These are phyloP conservation scores for Antheraea assamensis DNA, from an alignment of 2,888 invertebrate species.

Conservation along the genomic window DNA sequence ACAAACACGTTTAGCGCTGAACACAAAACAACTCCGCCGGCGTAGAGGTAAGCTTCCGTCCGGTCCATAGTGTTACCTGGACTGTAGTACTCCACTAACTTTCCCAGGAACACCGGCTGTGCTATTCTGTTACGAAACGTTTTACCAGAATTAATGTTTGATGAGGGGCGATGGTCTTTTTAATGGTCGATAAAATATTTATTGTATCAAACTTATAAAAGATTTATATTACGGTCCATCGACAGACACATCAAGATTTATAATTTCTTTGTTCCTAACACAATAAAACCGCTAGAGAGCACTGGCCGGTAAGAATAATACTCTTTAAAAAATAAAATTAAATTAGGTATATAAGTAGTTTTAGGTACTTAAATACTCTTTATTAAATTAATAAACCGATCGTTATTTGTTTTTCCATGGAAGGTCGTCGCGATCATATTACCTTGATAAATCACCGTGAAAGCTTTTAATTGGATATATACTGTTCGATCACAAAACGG, in stretches of 20 bases:
- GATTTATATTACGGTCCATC: neutral
- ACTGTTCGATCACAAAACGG: too few species aligned
- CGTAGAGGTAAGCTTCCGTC: slow-evolving; percentile 88
- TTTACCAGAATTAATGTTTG: neutral
- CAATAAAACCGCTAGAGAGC: neutral
- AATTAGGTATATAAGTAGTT: neutral
- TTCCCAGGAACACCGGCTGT: slow-evolving; percentile 85
- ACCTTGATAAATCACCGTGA: too few species aligned
- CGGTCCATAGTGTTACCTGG: slow-evolving; percentile 57
- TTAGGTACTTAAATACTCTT: too few species aligned
- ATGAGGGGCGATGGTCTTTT: too few species aligned
- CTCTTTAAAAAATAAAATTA: neutral
- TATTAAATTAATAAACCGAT: neutral
- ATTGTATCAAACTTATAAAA: neutral
- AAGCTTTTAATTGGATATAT: too few species aligned
- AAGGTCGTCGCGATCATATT: neutral
- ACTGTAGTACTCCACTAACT: slow-evolving; percentile 83
- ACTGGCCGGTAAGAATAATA: neutral
- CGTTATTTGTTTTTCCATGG: neutral
- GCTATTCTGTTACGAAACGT: slow-evolving; percentile 77
- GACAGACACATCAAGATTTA: neutral
- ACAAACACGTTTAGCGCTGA: slow-evolving; percentile 89
- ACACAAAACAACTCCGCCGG: slow-evolving; percentile 87
- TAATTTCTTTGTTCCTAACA: neutral
- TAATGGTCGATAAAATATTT: neutral